These are phyloP conservation scores for Ranitomeya imitator DNA, from an alignment of 2,113 vertebrate species.

Conservation along the genomic window DNA sequence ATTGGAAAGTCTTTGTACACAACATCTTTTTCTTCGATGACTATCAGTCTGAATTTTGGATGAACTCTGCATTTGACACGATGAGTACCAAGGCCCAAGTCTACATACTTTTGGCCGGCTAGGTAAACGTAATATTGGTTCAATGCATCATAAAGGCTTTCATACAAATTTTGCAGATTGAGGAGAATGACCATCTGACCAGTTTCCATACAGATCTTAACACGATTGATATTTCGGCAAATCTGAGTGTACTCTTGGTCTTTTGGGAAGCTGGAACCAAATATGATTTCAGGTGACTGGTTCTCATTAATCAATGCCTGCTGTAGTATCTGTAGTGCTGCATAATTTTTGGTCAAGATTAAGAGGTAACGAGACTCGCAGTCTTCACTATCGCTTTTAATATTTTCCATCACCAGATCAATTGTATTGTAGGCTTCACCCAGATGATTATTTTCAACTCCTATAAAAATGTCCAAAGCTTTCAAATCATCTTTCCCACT, in stretches of 20 bases:
- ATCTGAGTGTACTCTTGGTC: slow-evolving; percentile 96
- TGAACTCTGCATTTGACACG: slow-evolving; percentile 96
- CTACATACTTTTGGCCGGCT: slow-evolving; percentile 93
- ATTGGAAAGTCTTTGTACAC: slow-evolving; percentile 92
- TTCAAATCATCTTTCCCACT: slow-evolving; percentile 84
- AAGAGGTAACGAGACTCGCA: slow-evolving; percentile 89
- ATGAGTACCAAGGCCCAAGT: slow-evolving; percentile 92
- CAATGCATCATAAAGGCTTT: slow-evolving; percentile 95
- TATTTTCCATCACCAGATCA: slow-evolving; percentile 84
- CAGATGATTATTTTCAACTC: slow-evolving; percentile 26
- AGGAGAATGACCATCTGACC: slow-evolving; percentile 88
- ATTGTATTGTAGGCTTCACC: slow-evolving; percentile 71
- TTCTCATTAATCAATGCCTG: slow-evolving; percentile 75
- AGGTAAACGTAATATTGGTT: slow-evolving; percentile 96
- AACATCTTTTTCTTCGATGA: slow-evolving; percentile 91
- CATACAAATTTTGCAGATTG: slow-evolving; percentile 94
- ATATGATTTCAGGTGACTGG: slow-evolving; percentile 86
- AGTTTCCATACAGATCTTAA: slow-evolving; percentile 97
- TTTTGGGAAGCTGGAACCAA: slow-evolving; percentile 93
- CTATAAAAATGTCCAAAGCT: slow-evolving; percentile 79
- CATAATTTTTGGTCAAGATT: slow-evolving; percentile 89
- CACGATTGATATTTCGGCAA: slow-evolving; percentile 92
- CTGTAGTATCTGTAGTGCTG: slow-evolving; percentile 89
- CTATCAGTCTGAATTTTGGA: slow-evolving; percentile 83
- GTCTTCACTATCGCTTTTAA: slow-evolving; percentile 71